Base-by-base conservation (phyloP, 2,113 vertebrate genomes). In the Eulemur rufifrons region DNA sequence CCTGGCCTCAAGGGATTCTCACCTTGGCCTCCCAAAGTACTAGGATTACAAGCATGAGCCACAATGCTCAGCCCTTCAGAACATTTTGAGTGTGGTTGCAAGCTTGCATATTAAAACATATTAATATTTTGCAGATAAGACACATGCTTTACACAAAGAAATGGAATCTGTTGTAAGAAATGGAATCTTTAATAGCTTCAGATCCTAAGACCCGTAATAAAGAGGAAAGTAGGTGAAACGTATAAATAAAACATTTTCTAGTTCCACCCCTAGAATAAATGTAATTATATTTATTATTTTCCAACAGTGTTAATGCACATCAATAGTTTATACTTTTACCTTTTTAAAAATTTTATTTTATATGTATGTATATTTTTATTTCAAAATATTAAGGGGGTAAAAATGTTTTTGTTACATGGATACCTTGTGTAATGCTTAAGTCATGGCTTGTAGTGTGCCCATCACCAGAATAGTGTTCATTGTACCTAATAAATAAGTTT, bases 201-300 rank as follows among this genome's bases (percentile, higher is more conserved):
- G 37, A 76, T 85, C 34, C 29, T 82, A 84, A 71, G 71, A 85
- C n/a, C 34, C 5, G 3, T 54, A 71, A 45, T 86, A 71, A 95
- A 96, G 68, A 97, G 20, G 64, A 88, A 84, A 83, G 68, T 88
- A 68, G 80, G n/a, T 52, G 34, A 63, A 88, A 89, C 94, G 27
- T 87, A 39, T 42, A 96, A 74, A 37, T 37, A 64, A 78, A 73
- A 42, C 5, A 61, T 59, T 81, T 92, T 93, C 66, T 85, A 76
- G 39, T 88, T 93, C 69, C 23, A 52, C 15, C 59, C 59, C 52
- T 20, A 37, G 37, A 37, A 37, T 37, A 37, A 52, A 18, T 39
- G 23, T 56, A 71, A 84, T 78, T 37, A 34, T 89, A 66, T 95
- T 81, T 82, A 47, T 80, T 96, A 47, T 95, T 73, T 78, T 45